Percentiles rank a stretch among this genome's conserved stretches.
These are phyloP conservation scores for Diachasmimorpha longicaudata DNA, from an alignment of 1,140 invertebrate genomes.

Conservation along the genomic window DNA sequence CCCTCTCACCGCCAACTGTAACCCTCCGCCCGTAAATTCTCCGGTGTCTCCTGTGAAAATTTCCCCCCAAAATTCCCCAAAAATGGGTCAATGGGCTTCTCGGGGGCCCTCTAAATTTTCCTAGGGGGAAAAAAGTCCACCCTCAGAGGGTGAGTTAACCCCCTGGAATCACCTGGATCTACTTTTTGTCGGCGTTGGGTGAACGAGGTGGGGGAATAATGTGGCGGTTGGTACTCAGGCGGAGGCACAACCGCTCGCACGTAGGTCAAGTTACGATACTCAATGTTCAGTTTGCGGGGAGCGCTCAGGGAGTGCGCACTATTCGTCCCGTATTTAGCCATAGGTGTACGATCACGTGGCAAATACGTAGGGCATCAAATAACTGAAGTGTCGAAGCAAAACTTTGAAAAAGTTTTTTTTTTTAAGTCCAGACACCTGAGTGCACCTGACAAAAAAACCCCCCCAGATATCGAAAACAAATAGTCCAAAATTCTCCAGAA, in stretches of 20 bases:
- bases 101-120: slow-evolving; percentile 15
- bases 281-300: slow-evolving; percentile 53
- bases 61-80: neutral
- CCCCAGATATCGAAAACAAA: neutral
- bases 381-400: neutral
- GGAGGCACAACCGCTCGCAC: slow-evolving; percentile 55
- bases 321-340: slow-evolving; percentile 44
- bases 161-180: slow-evolving; percentile 38
- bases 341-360: slow-evolving; percentile 54
- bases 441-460: neutral
- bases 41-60: neutral
- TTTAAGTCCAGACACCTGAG: neutral
- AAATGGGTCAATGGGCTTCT: neutral
- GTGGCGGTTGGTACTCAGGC: slow-evolving; percentile 49
- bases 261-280: slow-evolving; percentile 61
- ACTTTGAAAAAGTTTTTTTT: neutral
- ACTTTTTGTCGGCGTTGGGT: slow-evolving; percentile 38
- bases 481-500: neutral
- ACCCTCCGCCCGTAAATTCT: slow-evolving; percentile 51
- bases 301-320: slow-evolving; percentile 54
- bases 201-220: slow-evolving; percentile 38
- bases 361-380: neutral
- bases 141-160: neutral
- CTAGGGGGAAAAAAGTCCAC: neutral
- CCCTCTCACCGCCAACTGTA: slow-evolving; percentile 64